phyloP scores from a whole-genome alignment of 2,797 vertebrate species.

The Enteromius trimaculatus region DNA sequence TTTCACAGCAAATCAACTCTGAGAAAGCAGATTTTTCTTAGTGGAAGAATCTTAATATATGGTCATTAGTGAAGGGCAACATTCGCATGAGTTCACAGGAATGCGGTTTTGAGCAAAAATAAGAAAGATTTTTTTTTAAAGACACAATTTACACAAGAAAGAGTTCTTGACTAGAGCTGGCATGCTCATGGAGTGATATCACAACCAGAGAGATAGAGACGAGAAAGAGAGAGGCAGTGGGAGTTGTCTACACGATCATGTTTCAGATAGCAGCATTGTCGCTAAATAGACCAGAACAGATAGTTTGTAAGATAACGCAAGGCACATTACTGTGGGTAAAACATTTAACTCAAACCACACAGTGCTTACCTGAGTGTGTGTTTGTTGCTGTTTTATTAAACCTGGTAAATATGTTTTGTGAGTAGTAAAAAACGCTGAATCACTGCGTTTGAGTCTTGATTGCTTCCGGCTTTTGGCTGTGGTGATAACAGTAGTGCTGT shows the following conservation, averaged over 20 bases:
- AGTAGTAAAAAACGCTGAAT: neutral
- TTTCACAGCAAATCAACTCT: neutral
- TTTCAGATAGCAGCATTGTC: constrained; percentile 53
- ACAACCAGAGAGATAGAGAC: constrained; percentile 20
- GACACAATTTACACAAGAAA: constrained; percentile 50
- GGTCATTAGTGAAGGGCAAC: neutral
- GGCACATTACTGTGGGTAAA: constrained; percentile 44
- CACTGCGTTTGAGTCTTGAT: constrained; percentile 4
- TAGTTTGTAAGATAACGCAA: constrained; percentile 50
- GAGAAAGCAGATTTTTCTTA: neutral
- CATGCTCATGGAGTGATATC: constrained; percentile 43
- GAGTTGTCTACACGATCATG: constrained; percentile 50
- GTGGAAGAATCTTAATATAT: neutral
- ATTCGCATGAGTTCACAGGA: neutral
- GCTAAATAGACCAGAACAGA: constrained; percentile 56
- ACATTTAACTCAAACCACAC: constrained; percentile 36
- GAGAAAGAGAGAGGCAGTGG: constrained; percentile 37
- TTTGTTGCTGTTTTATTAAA: neutral
- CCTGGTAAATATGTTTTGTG: constrained; percentile 4
- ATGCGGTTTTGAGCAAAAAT: constrained; percentile 32
- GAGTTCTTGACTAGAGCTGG: constrained; percentile 52
- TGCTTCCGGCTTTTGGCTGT: constrained; percentile 2
- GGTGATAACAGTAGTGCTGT: constrained; percentile 6
- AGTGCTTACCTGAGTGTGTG: constrained; percentile 4
- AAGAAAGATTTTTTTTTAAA: constrained; percentile 10